These are phyloP conservation scores for Timema cristinae DNA, from an alignment of 2,888 invertebrate species.

Conservation along the genomic window DNA sequence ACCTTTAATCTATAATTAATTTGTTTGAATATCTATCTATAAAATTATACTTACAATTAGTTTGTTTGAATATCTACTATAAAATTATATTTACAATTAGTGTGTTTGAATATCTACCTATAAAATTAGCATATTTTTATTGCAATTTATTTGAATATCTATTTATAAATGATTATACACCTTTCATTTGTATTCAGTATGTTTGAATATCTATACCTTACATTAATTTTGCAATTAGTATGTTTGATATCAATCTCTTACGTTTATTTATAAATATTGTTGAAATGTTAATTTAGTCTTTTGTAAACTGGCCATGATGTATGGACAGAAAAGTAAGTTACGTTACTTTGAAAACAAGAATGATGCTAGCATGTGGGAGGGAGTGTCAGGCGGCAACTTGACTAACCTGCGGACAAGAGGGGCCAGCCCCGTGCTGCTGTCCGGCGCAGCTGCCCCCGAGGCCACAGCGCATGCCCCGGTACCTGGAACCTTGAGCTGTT, in stretches of 20 bases:
- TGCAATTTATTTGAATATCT: neutral
- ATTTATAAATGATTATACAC: neutral
- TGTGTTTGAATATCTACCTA: neutral
- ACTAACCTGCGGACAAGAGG: conserved; percentile 59
- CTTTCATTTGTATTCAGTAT: neutral
- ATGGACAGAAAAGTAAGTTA: too few species aligned
- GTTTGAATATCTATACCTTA: neutral
- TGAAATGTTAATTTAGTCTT: too few species aligned
- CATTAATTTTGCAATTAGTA: too few species aligned
- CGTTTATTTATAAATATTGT: too few species aligned
- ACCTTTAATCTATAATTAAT: too few species aligned
- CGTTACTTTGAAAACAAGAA: too few species aligned
- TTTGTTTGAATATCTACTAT: neutral
- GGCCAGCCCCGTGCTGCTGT: conserved; percentile 48
- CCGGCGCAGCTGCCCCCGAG: conserved; percentile 40
- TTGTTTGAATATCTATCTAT: neutral
- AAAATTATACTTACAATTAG: neutral
- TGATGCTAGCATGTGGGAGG: too few species aligned
- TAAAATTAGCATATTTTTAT: neutral
- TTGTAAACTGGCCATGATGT: too few species aligned
- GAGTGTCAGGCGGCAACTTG: too few species aligned
- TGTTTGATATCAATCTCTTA: too few species aligned
- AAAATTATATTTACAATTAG: neutral
- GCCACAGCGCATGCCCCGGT: conserved; percentile 64
- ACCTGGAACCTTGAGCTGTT: conserved; percentile 77